Base-by-base conservation (phyloP, 2,113 vertebrate genomes). In the Leptodactylus fuscus region DNA sequence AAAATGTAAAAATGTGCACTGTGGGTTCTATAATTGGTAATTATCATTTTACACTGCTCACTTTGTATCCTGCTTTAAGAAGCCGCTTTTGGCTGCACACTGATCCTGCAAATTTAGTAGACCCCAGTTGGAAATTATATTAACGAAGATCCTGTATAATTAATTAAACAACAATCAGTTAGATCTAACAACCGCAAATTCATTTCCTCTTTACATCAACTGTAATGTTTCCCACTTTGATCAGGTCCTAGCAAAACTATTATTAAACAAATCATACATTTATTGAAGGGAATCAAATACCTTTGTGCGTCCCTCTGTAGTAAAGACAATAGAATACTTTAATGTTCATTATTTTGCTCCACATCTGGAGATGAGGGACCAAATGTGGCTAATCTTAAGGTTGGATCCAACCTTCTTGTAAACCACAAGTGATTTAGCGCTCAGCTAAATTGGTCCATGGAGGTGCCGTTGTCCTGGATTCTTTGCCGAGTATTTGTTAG, bases 151-250 rank as follows among this genome's bases (percentile, higher is more conserved):
- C 51, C 76, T 79, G 76, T 58, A 22, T 79, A 79, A 79, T 79
- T 79, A 79, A 79, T 79, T 79, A 60, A 58, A 60, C 34, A 79
- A 60, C 76, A 58, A 79, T 60, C 36, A 44, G 75, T 78, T 36
- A 55, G 36, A 80, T 80, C 77, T 80, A 80, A 80, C 77, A 60
- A 62, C 58, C 36, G 36, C 53, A 80, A 60, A 80, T 80, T 80
- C 22, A 62, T 80, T 62, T 62, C 55, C 77, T 80, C 36, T 62
- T 80, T 80, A 62, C 55, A 44, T 79, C 32, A 79, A 60, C 51
- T 15, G 34, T 41, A 79, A 79, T 58, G 53, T 79, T 58, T 79
- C 51, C 18, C 53, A 58, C 51, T 79, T 79, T 79, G 76, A 79
- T 79, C 53, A 79, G 34, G 51, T 79, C 34, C 51, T 79, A 79